Evolutionary conservation across 2,797 vertebrate species (phyloP), one percentile per base, ranked within the genome.

Genomic region (Enteromius thamalakanensis): DNA sequence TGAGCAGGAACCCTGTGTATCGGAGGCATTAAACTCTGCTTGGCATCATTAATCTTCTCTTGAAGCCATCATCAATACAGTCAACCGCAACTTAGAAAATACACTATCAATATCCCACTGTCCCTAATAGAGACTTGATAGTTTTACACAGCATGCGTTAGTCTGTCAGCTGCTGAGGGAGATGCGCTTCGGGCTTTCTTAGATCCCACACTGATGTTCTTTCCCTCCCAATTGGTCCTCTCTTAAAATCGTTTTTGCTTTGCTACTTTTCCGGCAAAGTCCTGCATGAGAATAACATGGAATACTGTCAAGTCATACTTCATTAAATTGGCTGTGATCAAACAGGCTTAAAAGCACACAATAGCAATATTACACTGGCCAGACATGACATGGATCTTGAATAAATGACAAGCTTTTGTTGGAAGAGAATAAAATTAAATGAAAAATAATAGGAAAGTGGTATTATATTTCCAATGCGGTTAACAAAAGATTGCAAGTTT

Each of bases 31-130:
- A 77, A 77, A 80, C 77, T 77, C 72, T 70, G 81, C 40, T 62
- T 80, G 81, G 77, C 76, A 84, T 75, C 86, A 83, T 82, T 82
- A 85, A 83, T 83, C 47, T 85, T 67, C 29, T 70, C 65, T 45
- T 42, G 67, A 81, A 55, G 64, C 72, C 74, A 23, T 69, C 81
- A 86, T 85, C 83, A 84, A 87, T 87, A 81, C 37, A 77, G 75
- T 81, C 55, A 85, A 37, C 62, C 37, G 7, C 40, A 82, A 82
- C 72, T 51, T 76, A 82, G 62, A 82, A 82, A 82, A 82, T 45
- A 58, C 72, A 82, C 49, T 58, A 55, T 82, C 81, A 76, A 76
- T 58, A 82, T 69, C 72, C 64, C 62, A 76, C 60, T 15, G 71
- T 76, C 60, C 34, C 72, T 58, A 69, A 76, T 82, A 72, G 76